A percentile compares a stretch with the other conserved stretches of the same genome.
Evolutionary conservation across 2,888 invertebrate species (phyloP).

Genomic region (Nebria salina): DNA sequence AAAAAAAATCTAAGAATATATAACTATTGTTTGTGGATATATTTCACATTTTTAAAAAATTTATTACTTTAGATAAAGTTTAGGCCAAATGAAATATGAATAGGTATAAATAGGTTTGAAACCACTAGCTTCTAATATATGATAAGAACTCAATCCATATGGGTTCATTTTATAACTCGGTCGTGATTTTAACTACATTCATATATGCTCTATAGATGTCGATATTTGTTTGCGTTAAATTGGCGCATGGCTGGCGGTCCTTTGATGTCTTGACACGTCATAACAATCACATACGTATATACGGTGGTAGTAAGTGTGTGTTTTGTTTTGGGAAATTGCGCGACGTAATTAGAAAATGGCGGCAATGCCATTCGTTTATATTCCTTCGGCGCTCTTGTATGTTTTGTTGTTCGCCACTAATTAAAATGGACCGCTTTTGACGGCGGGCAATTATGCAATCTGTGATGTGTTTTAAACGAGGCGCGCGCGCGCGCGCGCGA

Average conservation of each 20-base stretch:
- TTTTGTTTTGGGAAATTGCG: conserved; percentile 52
- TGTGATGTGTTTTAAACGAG: conserved; percentile 1
- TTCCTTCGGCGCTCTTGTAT: conserved; percentile 43
- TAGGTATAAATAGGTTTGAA: neutral
- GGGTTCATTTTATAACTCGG: neutral
- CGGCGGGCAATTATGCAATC: conserved; percentile 40
- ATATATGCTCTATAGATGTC: neutral
- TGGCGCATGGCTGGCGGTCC: conserved; percentile 36
- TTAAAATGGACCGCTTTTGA: conserved; percentile 48
- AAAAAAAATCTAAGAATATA: no score
- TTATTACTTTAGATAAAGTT: no score
- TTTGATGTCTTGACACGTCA: conserved; percentile 44
- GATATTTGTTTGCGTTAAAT: conserved; percentile 27
- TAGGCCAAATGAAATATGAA: no score
- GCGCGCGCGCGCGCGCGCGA: neutral
- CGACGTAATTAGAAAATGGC: conserved; percentile 55
- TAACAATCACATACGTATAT: conserved; percentile 49
- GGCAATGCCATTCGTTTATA: conserved; percentile 40
- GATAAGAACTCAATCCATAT: neutral
- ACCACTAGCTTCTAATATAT: neutral
- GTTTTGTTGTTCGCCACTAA: conserved; percentile 51
- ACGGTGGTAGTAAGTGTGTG: conserved; percentile 2
- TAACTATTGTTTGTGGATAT: no score
- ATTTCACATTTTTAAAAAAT: no score
- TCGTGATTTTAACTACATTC: neutral